Base-by-base conservation (phyloP, 2,888 invertebrate species). In the Hirtodrosophila alboralis region DNA sequence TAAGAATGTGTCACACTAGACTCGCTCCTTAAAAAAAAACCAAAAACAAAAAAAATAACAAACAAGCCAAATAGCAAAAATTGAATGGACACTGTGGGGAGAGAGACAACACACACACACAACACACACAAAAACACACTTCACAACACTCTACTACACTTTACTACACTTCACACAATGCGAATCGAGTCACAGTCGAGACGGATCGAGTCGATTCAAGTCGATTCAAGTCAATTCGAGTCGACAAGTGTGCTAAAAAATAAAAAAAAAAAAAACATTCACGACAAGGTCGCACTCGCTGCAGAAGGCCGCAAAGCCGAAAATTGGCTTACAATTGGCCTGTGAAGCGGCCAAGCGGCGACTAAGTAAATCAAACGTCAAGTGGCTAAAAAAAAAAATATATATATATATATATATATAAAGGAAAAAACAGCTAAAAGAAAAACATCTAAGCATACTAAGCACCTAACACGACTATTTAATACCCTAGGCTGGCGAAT, bases 251-350 rank as follows among this genome's bases (percentile, higher is more conserved):
- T 63, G 78, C 78, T 45, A 77, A 79, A 75, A 21, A n/a, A n/a
- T n/a, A n/a, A n/a, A n/a, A n/a, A n/a, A n/a, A n/a, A n/a, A n/a
- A n/a, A n/a, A 75, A 62, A 62, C 72, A 72, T 70, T 72, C 57
- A 63, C 57, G 45, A 69, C 69, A 78, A 84, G 83, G 79, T 79
- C 77, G 71, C 33, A 47, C 31, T 48, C 38, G 52, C 36, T 52
- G 59, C 40, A 61, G 56, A 58, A n/a, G 71, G 68, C 72, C 61
- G 49, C 62, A 71, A 74, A 66, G 64, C 61, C 61, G 75, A 76
- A 73, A 79, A 79, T 79, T 79, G 79, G 84, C 79, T 84, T 84
- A 84, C 81, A 79, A 84, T 81, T 85, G 84, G 77, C 76, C 71
- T 64, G 71, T 59, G 71, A 79, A 83, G 75, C 75, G 84, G 71